Conservation (phyloP, 2,113 vertebrate species). For the Proterorhinus semilunaris region DNA sequence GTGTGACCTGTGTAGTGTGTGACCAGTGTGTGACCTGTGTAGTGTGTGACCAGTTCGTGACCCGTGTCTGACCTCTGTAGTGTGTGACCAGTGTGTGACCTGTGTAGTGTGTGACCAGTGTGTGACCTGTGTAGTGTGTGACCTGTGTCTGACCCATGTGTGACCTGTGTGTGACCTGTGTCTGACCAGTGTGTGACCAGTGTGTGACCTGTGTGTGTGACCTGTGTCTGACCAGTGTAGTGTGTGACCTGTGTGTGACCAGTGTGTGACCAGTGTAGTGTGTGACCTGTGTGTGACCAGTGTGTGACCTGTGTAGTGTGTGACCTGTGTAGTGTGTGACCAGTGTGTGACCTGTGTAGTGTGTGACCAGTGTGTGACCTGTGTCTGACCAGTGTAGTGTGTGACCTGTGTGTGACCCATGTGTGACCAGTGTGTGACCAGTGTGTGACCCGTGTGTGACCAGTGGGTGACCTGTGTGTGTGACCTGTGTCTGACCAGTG, state of each 20-base stretch:
- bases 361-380: not conserved
- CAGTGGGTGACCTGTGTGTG: not conserved
- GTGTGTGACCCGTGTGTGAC: constrained; percentile 3
- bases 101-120: not conserved
- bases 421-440: not conserved
- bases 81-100: not conserved
- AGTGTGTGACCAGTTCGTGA: not conserved
- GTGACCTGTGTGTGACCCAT: not conserved
- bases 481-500: not conserved
- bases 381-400: not conserved
- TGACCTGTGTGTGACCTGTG: not conserved
- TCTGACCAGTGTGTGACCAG: not conserved
- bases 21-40: not conserved
- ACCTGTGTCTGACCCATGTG: not conserved
- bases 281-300: not conserved
- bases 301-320: too few relatives aligned
- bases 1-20: not conserved
- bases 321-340: not conserved
- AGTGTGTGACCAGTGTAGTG: not conserved
- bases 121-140: too few relatives aligned
- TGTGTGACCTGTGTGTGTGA: too few relatives aligned
- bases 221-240: too few relatives aligned
- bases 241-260: not conserved
- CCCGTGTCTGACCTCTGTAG: too few relatives aligned
- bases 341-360: not conserved